These are phyloP conservation scores for Eumaeus atala DNA, from an alignment of 1,140 invertebrate genomes.

Conservation along the genomic window DNA sequence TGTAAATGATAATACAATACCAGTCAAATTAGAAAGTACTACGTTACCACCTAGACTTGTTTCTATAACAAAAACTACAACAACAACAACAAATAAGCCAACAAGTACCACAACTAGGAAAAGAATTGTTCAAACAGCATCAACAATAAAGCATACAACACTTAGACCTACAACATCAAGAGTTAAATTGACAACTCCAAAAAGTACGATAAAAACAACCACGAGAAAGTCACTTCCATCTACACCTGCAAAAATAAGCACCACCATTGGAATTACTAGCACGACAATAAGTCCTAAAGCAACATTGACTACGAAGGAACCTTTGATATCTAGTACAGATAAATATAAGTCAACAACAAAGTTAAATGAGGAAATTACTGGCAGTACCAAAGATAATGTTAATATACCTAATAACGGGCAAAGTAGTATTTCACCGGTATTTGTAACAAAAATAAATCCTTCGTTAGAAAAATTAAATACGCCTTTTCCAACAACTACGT, in stretches of 20 bases:
- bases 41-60: slow-evolving; percentile 26
- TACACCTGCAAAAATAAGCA: slow-evolving; percentile 25
- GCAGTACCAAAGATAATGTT: slow-evolving; percentile 9
- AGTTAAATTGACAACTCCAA: slow-evolving; percentile 31
- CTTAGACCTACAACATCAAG: slow-evolving; percentile 16
- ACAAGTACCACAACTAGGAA: slow-evolving; percentile 28
- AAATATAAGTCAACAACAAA: slow-evolving; percentile 24
- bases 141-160: slow-evolving; percentile 17
- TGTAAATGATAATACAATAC: slow-evolving; percentile 23
- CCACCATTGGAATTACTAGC: slow-evolving; percentile 29
- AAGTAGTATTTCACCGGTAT: too few relatives aligned
- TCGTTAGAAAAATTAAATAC: slow-evolving; percentile 29
- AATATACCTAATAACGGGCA: slow-evolving; percentile 8
- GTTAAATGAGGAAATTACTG: slow-evolving; percentile 2
- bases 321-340: slow-evolving; percentile 25
- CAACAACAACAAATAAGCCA: slow-evolving; percentile 27
- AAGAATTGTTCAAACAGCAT: slow-evolving; percentile 25
- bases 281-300: slow-evolving; percentile 27
- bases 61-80: slow-evolving; percentile 23
- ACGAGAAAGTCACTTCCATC: slow-evolving; percentile 34
- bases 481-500: slow-evolving; percentile 43
- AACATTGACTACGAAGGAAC: slow-evolving; percentile 25
- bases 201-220: slow-evolving; percentile 22
- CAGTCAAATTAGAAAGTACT: slow-evolving; percentile 11
- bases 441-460: slow-evolving; percentile 15